Evolutionary conservation across 1,140 invertebrate species (phyloP).

Genomic region (Euborellia annulipes): DNA sequence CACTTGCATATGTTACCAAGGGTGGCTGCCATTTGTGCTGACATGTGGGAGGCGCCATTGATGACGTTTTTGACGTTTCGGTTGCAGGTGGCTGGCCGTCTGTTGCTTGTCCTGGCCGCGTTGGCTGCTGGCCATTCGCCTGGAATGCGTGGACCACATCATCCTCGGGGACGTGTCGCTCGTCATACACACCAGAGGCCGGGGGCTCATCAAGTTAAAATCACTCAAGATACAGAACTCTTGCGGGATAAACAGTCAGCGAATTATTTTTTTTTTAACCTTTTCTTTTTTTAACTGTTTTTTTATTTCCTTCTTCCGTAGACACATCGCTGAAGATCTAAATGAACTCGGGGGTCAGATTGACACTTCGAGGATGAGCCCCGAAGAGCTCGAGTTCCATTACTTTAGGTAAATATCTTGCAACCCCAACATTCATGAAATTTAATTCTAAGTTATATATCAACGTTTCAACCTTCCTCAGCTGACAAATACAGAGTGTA

Average conservation of each 20-base stretch:
- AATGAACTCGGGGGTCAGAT: conserved; percentile 33
- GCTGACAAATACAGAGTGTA: too few species aligned
- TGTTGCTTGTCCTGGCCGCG: neutral
- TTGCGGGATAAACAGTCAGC: conserved; percentile 51
- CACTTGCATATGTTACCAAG: too few species aligned
- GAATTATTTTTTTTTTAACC: neutral
- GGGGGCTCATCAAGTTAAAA: conserved; percentile 29
- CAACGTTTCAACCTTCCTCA: too few species aligned
- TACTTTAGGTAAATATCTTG: conserved; percentile 52
- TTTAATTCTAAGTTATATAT: too few species aligned
- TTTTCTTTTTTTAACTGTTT: conserved; percentile 10
- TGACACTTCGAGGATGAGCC: conserved; percentile 44
- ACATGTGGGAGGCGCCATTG: too few species aligned
- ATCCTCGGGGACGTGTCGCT: conserved; percentile 40
- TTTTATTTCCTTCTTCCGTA: conserved; percentile 26
- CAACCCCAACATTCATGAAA: too few species aligned
- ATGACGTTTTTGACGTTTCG: too few species aligned
- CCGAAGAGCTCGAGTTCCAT: conserved; percentile 55
- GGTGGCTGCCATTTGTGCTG: too few species aligned
- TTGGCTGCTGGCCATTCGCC: conserved; percentile 5
- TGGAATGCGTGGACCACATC: conserved; percentile 48
- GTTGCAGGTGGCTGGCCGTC: too few species aligned
- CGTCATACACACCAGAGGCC: conserved; percentile 36
- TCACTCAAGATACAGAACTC: conserved; percentile 46
- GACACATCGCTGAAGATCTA: conserved; percentile 58